Base-by-base conservation (phyloP, 2,888 invertebrate species). In the Cyaniris semiargus region DNA sequence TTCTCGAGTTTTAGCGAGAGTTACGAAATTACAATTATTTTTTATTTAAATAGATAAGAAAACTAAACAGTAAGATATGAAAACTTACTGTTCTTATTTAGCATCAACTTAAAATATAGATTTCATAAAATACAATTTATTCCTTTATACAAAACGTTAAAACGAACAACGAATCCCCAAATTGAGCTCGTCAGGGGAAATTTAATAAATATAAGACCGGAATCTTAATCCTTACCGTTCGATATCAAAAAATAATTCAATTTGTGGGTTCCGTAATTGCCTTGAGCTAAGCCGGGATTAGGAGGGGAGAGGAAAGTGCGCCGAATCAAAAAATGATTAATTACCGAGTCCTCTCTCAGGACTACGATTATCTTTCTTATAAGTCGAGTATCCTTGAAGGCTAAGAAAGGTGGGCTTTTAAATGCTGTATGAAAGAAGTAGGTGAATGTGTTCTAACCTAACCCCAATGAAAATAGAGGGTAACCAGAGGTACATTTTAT, bases 321-420 rank as follows among this genome's bases (percentile, higher is more conserved):
- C 21, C 23, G 70, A 66, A 70, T 74, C 74, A 76, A 85, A 86
- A 85, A 86, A 86, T 84, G 83, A 85, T 84, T 84, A 86, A 89
- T 90, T 89, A 88, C 89, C 88, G 87, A 88, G 87, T 81, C n/a
- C n/a, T n/a, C n/a, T n/a, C 81, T 80, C 76, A 77, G 79, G 15
- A 27, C 66, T 31, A 27, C 66, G 66, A 66, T 66, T 66, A 66
- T 72, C 72, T 72, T 72, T 72, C 72, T 44, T 44, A 23, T 44
- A 23, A 44, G 21, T 23, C 27, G 15, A 34, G 27, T 27, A 44
- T 44, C 18, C n/a, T 66, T 31, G 27, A 27, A 53, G 53, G 53
- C 8, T 58, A 58, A 2, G 38, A 44, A 58, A 8, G 58, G 58
- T 58, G 58, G 58, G 58, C 8, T 44, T 44, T 44, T 44, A 3